Conservation (phyloP, 2,797 vertebrate species). For the Lagocephalus sceleratus region DNA sequence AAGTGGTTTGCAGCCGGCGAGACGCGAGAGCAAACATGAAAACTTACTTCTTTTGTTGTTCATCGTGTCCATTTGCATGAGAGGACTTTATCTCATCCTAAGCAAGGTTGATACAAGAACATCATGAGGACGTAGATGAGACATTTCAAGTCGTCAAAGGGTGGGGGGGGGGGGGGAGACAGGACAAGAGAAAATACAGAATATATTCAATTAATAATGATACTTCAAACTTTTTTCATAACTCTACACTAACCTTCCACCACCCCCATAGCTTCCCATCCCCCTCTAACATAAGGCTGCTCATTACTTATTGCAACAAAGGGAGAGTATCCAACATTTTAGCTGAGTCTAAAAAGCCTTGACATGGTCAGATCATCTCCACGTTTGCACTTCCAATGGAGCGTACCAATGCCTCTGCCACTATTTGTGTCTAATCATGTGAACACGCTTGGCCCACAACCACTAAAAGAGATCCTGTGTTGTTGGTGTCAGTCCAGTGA, state of each 20-base stretch:
- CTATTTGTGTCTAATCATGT: slow-evolving; percentile 93
- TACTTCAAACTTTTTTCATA: slow-evolving; percentile 62
- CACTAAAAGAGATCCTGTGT: slow-evolving; percentile 97
- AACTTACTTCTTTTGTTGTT: slow-evolving; percentile 96
- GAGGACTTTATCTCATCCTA: slow-evolving; percentile 99
- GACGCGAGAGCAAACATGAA: not conserved
- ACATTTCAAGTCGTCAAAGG: slow-evolving; percentile 97
- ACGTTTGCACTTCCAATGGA: slow-evolving; percentile 77
- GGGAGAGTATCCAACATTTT: slow-evolving; percentile 65
- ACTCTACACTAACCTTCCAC: slow-evolving; percentile 66
- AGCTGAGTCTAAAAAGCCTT: slow-evolving; percentile 67
- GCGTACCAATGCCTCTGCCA: slow-evolving; percentile 89
- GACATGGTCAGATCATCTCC: slow-evolving; percentile 72
- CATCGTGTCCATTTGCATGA: slow-evolving; percentile 97
- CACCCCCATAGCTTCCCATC: slow-evolving; percentile 67
- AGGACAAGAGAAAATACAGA: slow-evolving; percentile 89
- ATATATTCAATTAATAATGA: slow-evolving; percentile 78
- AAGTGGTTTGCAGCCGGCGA: not conserved
- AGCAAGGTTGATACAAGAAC: slow-evolving; percentile 99
- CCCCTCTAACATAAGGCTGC: slow-evolving; percentile 30
- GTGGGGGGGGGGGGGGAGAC: slow-evolving; percentile 77
- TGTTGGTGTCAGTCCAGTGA: slow-evolving; percentile 95
- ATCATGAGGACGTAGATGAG: slow-evolving; percentile 98
- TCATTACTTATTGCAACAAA: slow-evolving; percentile 68
- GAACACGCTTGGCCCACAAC: slow-evolving; percentile 89